These are phyloP conservation scores for Benitochromis conjunctus DNA, from an alignment of 2,113 vertebrate genomes.

Conservation along the genomic window DNA sequence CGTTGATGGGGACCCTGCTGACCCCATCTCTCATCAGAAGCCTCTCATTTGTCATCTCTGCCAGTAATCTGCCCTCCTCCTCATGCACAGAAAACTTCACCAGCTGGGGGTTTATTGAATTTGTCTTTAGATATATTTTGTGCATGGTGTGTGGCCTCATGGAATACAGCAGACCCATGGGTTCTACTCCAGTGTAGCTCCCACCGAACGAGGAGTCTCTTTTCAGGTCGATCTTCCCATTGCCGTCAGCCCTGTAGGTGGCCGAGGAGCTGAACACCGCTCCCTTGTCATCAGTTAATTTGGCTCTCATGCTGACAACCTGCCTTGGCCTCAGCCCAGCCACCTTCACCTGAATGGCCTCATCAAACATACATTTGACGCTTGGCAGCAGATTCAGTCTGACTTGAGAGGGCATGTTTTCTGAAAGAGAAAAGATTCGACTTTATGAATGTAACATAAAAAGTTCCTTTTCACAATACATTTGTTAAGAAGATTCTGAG, in stretches of 20 bases:
- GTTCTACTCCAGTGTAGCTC: slow-evolving; percentile 33
- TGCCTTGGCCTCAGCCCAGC: slow-evolving; percentile 24
- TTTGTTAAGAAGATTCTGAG: rapidly evolving
- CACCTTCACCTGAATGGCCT: slow-evolving; percentile 45
- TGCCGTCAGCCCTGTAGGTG: slow-evolving; percentile 30
- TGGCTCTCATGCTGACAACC: slow-evolving; percentile 40
- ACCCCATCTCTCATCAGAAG: slow-evolving; percentile 28
- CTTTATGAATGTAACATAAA: not conserved
- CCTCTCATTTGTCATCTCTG: slow-evolving; percentile 39
- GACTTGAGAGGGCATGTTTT: not conserved
- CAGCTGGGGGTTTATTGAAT: not conserved
- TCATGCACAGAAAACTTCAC: slow-evolving; percentile 42
- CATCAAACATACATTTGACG: slow-evolving; percentile 33
- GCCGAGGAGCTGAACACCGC: slow-evolving; percentile 24
- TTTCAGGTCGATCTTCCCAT: slow-evolving; percentile 33
- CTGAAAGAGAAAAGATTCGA: not conserved
- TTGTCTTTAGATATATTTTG: not conserved
- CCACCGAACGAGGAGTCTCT: slow-evolving; percentile 37
- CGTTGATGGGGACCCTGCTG: not conserved
- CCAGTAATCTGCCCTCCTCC: not conserved
- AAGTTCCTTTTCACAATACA: not conserved
- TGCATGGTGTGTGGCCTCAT: not conserved
- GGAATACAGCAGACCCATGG: slow-evolving; percentile 56
- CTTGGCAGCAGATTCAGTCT: slow-evolving; percentile 42
- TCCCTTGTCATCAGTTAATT: not conserved